These are phyloP conservation scores for Cepphus grylle DNA, from an alignment of 2,113 vertebrate species.

Conservation along the genomic window DNA sequence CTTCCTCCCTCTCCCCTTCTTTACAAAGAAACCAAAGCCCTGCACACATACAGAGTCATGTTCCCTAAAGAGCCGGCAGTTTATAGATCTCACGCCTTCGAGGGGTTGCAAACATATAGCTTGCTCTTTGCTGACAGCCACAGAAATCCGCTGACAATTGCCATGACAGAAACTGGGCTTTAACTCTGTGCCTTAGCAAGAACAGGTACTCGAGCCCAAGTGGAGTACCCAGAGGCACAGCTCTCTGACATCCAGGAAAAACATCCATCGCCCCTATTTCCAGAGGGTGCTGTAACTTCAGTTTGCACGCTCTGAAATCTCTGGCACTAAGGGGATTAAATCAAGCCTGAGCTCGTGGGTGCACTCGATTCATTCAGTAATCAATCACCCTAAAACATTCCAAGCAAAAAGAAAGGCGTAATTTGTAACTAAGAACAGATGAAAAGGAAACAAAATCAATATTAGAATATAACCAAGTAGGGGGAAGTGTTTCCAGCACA, in stretches of 20 bases:
- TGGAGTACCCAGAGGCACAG: not conserved
- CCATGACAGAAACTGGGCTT: not conserved
- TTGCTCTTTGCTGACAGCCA: not conserved
- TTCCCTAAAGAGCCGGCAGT: not conserved
- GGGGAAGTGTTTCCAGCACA: not conserved
- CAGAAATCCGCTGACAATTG: not conserved
- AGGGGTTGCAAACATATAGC: not conserved
- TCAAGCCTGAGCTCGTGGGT: constrained; percentile 5
- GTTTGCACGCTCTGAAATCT: not conserved
- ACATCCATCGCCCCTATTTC: not conserved
- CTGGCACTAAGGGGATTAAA: not conserved
- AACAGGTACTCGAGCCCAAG: not conserved
- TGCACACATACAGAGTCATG: fast-evolving
- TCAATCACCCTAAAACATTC: constrained; percentile 46
- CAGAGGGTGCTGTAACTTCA: not conserved
- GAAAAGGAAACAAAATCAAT: constrained; percentile 51
- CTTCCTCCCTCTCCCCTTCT: not conserved
- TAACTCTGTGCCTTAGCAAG: not conserved
- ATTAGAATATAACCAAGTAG: constrained; percentile 32
- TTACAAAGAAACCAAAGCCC: not conserved
- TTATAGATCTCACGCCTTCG: not conserved
- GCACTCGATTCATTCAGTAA: not conserved
- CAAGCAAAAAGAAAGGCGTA: not conserved
- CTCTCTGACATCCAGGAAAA: not conserved
- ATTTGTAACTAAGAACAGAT: constrained; percentile 44